These are phyloP conservation scores for Nematopogon swammerdamellus DNA, from an alignment of 2,888 invertebrate species.

Conservation along the genomic window DNA sequence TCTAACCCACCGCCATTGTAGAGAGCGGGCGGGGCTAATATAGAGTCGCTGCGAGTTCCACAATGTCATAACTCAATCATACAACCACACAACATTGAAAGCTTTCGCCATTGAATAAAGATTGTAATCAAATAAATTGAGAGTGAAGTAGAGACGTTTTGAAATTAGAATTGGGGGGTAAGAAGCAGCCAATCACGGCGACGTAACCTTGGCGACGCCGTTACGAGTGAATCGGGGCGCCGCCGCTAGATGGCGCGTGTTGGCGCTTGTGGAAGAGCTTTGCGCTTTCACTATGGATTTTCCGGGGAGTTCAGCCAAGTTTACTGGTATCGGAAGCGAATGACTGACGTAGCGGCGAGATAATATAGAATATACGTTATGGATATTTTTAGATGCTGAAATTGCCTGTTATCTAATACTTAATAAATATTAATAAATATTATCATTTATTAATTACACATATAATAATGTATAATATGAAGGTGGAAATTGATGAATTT, in stretches of 20 bases:
- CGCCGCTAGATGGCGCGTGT: slow-evolving; percentile 35
- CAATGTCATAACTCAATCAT: neutral
- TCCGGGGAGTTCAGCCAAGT: neutral
- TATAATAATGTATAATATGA: no score
- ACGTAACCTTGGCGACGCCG: slow-evolving; percentile 40
- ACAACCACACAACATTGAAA: no score
- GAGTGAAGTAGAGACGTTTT: neutral
- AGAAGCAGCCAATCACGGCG: slow-evolving; percentile 48
- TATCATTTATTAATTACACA: no score
- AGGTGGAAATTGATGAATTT: no score
- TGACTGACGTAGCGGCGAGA: no score
- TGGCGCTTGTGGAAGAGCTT: neutral
- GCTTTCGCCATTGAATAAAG: no score
- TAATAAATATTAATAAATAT: no score
- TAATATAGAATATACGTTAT: no score
- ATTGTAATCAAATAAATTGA: no score
- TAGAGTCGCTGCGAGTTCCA: neutral
- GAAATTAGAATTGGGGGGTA: slow-evolving; percentile 6
- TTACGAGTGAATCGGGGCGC: slow-evolving; percentile 15
- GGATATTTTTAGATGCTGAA: no score
- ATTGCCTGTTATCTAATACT: no score
- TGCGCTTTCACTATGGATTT: neutral
- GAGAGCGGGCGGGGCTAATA: neutral
- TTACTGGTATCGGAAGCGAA: no score
- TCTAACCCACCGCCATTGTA: neutral